Evolutionary conservation across 2,113 vertebrate genomes (phyloP).

Genomic region (Circaetus gallicus): DNA sequence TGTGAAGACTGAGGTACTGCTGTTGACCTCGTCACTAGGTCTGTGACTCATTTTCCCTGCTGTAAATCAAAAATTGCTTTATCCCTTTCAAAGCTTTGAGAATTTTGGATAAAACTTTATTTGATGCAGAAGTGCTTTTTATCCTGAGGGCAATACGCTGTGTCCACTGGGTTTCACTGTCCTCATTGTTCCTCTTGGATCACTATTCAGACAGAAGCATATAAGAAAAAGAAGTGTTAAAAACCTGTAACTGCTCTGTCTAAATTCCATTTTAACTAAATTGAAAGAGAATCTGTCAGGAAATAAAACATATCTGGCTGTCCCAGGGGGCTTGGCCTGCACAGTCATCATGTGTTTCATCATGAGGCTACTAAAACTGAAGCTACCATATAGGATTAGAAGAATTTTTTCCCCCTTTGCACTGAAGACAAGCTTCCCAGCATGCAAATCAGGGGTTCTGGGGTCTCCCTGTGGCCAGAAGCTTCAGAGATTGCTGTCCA

Average conservation of each 20-base stretch:
- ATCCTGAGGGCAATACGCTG: background rate
- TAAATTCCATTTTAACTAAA: background rate
- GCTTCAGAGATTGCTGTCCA: background rate
- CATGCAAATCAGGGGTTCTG: background rate
- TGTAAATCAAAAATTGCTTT: background rate
- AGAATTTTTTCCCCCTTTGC: background rate
- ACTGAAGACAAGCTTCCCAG: background rate
- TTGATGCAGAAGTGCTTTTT: background rate
- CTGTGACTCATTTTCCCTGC: background rate
- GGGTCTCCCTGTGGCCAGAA: background rate
- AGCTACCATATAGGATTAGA: background rate
- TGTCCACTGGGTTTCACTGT: background rate
- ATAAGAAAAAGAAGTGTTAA: background rate
- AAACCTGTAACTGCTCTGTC: background rate
- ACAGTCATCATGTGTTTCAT: background rate
- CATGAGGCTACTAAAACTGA: background rate
- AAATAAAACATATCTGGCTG: background rate
- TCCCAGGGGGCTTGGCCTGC: background rate
- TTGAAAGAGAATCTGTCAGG: background rate
- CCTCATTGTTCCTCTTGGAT: background rate
- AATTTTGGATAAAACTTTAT: background rate
- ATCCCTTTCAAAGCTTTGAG: background rate
- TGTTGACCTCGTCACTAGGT: background rate
- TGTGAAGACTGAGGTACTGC: background rate
- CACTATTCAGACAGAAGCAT: background rate